Evolutionary conservation across 2,888 invertebrate genomes (phyloP), one percentile per base, ranked within the genome.

Genomic region (Strigamia crassipes): DNA sequence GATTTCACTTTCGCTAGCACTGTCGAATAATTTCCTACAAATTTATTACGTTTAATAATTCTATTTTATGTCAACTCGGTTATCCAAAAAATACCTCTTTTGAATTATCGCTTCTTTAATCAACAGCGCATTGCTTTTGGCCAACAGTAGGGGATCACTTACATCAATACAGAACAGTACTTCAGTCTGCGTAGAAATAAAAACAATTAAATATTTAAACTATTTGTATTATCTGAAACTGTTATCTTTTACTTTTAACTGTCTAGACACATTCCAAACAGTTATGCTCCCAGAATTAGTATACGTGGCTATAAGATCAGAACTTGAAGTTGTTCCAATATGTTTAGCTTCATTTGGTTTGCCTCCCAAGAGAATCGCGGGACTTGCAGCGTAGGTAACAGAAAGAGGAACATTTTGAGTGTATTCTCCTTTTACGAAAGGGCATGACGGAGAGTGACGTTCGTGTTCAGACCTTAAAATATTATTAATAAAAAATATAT

Each of bases 341-440:
- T 87, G 87, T 23, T 85, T 85, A 82, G 88, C 86, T 85, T 86
- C 82, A 34, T 87, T 86, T 41, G 27, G 84, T 84, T 51, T 84
- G 83, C 78, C 85, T 84, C 56, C 86, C 86, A 91, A 90, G 12
- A 90, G 88, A 15, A 91, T 88, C 1, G 94, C 94, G 78, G 94
- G 94, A 84, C 92, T 92, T 73, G 95, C 94, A 13, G 95, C 95
- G 87, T 93, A 93, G 73, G 94, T 94, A 42, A 94, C 92, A 85
- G 94, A 93, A 81, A 96, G 90, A 4, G 97, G 96, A 83, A 97
- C 96, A 88, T 97, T 97, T 88, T 96, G 96, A 13, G 97, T 97
- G 87, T 95, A 96, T 88, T 96, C 96, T 46, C 96, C 96, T 87
- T 95, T 92, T 1, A 97, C 96, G 88, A 96, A 96, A 0, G 96